Percentiles rank a stretch among this genome's conserved stretches.
phyloP scores from a whole-genome alignment of 2,113 vertebrate species.

The Ammodytes marinus region DNA sequence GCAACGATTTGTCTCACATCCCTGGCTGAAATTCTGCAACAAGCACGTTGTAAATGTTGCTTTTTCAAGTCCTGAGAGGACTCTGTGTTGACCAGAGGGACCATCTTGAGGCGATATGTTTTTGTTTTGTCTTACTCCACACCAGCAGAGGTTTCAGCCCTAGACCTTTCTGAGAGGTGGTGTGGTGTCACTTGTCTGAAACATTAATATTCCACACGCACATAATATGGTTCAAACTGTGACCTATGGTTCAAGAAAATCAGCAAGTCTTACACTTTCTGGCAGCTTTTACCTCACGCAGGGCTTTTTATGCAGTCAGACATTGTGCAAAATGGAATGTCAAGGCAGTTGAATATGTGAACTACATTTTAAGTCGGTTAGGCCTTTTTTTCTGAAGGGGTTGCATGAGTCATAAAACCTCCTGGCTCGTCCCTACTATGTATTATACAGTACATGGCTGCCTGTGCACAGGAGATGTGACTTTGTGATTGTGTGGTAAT shows the following conservation, averaged over 20 bases:
- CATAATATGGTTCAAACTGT: constrained; percentile 52
- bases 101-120: constrained; percentile 32
- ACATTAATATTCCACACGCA: constrained; percentile 59
- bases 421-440: neutral
- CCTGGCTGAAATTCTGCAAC: neutral
- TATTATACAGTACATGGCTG: neutral
- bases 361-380: constrained; percentile 2
- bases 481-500: neutral
- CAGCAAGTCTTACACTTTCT: constrained; percentile 42
- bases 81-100: constrained; percentile 15
- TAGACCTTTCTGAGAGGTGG: constrained; percentile 35
- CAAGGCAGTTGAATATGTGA: constrained; percentile 33
- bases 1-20: constrained; percentile 14
- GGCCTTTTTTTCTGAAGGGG: neutral
- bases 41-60: neutral
- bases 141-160: constrained; percentile 9
- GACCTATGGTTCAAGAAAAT: constrained; percentile 63
- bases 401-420: constrained; percentile 4
- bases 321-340: constrained; percentile 30
- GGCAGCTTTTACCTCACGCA: constrained; percentile 13
- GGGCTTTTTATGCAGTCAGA: constrained; percentile 31
- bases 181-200: constrained; percentile 36
- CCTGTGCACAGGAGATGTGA: neutral
- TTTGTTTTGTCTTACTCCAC: constrained; percentile 5
- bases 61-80: constrained; percentile 37